Percentiles rank a stretch among this genome's conserved stretches.
Conservation (phyloP, 2,113 vertebrate genomes). For the Glaucidium brasilianum region DNA sequence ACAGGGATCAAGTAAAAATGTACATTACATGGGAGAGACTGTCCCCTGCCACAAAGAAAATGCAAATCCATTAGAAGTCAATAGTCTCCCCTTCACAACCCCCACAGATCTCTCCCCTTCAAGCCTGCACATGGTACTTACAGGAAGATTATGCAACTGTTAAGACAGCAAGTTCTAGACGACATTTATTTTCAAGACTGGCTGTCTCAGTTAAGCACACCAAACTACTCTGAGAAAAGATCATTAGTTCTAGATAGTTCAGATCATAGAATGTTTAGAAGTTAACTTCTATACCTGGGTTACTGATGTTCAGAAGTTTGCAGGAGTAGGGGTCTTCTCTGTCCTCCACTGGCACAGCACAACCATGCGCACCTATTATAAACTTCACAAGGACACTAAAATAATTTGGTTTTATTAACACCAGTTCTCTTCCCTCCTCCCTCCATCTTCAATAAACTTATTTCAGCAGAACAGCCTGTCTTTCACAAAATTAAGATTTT, state of each 20-base stretch:
- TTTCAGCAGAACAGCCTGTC: background rate
- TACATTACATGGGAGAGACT: background rate
- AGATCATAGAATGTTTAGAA: background rate
- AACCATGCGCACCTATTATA: slow-evolving; percentile 90
- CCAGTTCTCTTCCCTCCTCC: slow-evolving; percentile 37
- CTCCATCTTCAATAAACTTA: background rate
- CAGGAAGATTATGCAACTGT: background rate
- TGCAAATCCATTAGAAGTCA: background rate
- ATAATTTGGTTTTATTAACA: slow-evolving; percentile 59
- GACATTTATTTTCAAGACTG: background rate
- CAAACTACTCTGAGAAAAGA: background rate
- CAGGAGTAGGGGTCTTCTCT: slow-evolving; percentile 95
- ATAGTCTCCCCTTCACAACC: background rate
- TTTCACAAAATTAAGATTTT: background rate
- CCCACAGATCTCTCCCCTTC: background rate
- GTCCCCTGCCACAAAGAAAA: background rate
- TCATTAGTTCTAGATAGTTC: background rate
- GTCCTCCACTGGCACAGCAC: slow-evolving; percentile 90
- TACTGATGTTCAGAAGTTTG: slow-evolving; percentile 88
- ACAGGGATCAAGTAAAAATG: background rate
- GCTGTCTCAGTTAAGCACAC: background rate
- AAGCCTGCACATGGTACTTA: background rate
- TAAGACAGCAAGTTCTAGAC: background rate
- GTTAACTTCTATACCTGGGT: slow-evolving; percentile 78
- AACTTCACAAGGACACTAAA: slow-evolving; percentile 94